These are phyloP conservation scores for Lophotis ruficrista DNA, from an alignment of 2,113 vertebrate genomes.

Conservation along the genomic window DNA sequence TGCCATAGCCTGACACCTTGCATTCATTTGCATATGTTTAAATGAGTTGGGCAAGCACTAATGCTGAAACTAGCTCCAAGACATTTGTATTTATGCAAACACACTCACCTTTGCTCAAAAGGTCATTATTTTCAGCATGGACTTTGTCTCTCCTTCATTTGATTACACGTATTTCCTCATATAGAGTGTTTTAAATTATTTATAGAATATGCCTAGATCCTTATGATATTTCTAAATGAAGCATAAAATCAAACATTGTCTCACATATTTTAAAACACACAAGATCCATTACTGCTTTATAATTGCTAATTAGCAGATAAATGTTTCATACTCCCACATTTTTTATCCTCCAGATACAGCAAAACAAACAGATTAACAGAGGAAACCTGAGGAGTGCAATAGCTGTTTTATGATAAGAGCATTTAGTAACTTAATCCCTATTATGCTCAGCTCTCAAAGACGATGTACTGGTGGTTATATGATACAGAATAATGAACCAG, in stretches of 20 bases:
- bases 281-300: slow-evolving; percentile 3
- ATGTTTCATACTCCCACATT: slow-evolving; percentile 54
- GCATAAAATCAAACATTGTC: background rate
- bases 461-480: background rate
- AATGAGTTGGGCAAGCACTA: background rate
- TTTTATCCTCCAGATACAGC: slow-evolving; percentile 54
- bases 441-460: background rate
- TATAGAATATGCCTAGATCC: background rate
- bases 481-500: background rate
- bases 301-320: slow-evolving; percentile 61
- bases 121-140: background rate
- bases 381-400: slow-evolving; percentile 51
- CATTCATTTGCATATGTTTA: background rate
- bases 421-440: slow-evolving; percentile 37
- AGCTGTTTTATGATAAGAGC: slow-evolving; percentile 49
- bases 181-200: background rate
- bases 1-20: background rate
- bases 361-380: slow-evolving; percentile 62
- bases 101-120: background rate
- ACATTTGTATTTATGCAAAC: background rate
- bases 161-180: background rate
- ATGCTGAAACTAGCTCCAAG: background rate
- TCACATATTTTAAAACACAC: background rate
- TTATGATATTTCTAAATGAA: background rate
- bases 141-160: background rate